A percentile compares a stretch with the other conserved stretches of the same genome.
Conservation (phyloP, 2,888 invertebrate species). For the Sarcophaga carnaria region DNA sequence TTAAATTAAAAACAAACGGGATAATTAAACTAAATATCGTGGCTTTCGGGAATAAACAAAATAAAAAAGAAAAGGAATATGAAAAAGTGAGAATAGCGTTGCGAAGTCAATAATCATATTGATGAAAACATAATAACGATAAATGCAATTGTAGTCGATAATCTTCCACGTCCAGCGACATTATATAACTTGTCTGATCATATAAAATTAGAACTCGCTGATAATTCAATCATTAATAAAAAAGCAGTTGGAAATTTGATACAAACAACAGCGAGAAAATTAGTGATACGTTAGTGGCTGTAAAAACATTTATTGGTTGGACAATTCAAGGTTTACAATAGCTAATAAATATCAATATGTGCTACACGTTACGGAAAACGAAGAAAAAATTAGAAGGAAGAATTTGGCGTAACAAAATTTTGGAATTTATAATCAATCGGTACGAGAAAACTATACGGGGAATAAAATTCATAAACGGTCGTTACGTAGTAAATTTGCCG, state of each 20-base stretch:
- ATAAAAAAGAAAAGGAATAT: constrained; percentile 9
- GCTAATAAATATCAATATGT: constrained; percentile 10
- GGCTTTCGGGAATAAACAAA: constrained; percentile 53
- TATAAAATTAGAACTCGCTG: constrained; percentile 46
- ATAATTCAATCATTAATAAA: constrained; percentile 27
- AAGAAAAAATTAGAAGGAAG: background rate
- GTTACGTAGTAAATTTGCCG: no score
- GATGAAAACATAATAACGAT: constrained; percentile 31
- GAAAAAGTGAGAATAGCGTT: constrained; percentile 43
- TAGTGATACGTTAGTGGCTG: constrained; percentile 50
- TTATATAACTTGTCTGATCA: constrained; percentile 12
- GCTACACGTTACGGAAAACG: constrained; percentile 21
- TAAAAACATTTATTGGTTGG: constrained; percentile 63
- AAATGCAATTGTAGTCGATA: constrained; percentile 52
- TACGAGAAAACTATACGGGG: constrained; percentile 41
- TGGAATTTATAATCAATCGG: constrained; percentile 59
- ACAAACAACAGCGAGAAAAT: constrained; percentile 36
- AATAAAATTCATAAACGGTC: background rate
- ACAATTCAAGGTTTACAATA: constrained; percentile 32
- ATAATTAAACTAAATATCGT: constrained; percentile 46
- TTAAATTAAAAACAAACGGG: constrained; percentile 43
- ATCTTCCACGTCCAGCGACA: constrained; percentile 40
- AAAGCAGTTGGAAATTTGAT: constrained; percentile 51
- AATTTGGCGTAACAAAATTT: constrained; percentile 44
- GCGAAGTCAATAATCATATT: constrained; percentile 38